Conservation (phyloP, 2,888 invertebrate genomes). For the Melangyna quadrimaculata region DNA sequence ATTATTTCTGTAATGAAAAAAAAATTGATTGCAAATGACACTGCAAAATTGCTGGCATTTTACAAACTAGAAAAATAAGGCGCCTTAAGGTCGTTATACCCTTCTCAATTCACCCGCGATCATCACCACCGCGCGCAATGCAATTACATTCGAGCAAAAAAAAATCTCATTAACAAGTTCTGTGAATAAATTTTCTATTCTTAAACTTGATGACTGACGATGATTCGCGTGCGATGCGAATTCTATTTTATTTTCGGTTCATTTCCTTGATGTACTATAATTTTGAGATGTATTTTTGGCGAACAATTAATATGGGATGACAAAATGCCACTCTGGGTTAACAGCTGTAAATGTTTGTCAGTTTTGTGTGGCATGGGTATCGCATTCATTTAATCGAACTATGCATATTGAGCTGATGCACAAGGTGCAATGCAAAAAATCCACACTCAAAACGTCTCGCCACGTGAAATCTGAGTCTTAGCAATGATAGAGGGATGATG, state of each 20-base stretch:
- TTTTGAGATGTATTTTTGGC: slow-evolving; percentile 13
- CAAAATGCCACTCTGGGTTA: slow-evolving; percentile 36
- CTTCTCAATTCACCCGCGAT: neutral
- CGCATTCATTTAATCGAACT: neutral
- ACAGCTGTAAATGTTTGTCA: slow-evolving; percentile 39
- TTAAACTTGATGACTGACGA: slow-evolving; percentile 51
- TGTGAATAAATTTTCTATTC: slow-evolving; percentile 55
- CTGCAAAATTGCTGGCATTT: slow-evolving; percentile 26
- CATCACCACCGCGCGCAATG: slow-evolving; percentile 16
- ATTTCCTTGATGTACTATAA: slow-evolving; percentile 50
- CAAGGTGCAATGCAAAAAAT: neutral
- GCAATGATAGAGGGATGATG: slow-evolving; percentile 21
- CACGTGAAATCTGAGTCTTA: slow-evolving; percentile 15
- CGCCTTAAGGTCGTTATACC: slow-evolving; percentile 55
- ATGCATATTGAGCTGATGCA: slow-evolving; percentile 7
- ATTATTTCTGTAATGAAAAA: neutral
- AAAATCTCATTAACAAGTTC: slow-evolving; percentile 57
- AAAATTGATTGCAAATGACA: slow-evolving; percentile 33
- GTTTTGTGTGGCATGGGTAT: neutral
- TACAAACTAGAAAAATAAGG: slow-evolving; percentile 7
- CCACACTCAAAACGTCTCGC: neutral
- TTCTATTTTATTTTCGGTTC: slow-evolving; percentile 53
- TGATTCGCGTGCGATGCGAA: slow-evolving; percentile 40
- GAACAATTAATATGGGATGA: slow-evolving; percentile 50
- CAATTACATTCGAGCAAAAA: slow-evolving; percentile 7